Evolutionary conservation across 2,113 vertebrate species (phyloP).

Genomic region (Arenaria interpres): DNA sequence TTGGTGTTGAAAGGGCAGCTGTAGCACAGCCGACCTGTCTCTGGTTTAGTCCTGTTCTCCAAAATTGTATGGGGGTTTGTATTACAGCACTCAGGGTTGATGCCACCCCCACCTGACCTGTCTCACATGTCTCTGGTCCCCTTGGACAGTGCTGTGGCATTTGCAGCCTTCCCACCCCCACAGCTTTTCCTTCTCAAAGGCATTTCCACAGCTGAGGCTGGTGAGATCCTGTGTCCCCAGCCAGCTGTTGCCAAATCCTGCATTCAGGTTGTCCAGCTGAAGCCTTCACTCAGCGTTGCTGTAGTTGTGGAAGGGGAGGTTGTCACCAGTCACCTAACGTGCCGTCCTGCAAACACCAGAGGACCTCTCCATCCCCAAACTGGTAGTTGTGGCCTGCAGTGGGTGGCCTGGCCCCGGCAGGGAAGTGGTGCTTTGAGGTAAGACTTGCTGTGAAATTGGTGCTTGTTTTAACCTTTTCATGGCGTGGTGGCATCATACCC

Average conservation of each 20-base stretch:
- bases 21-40: rapidly evolving
- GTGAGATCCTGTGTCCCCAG: rapidly evolving
- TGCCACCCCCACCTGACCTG: background rate
- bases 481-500: background rate
- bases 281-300: background rate
- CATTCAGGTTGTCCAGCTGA: rapidly evolving
- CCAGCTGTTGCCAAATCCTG: background rate
- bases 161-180: background rate
- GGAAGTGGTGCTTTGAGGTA: background rate
- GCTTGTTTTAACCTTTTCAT: background rate
- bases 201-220: background rate
- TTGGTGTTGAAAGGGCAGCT: too few species aligned
- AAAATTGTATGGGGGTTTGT: background rate
- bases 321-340: rapidly evolving
- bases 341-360: background rate
- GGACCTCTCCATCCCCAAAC: background rate
- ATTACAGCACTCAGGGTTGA: background rate
- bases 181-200: background rate
- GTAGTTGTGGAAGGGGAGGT: background rate
- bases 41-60: background rate
- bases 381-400: background rate
- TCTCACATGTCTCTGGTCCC: background rate
- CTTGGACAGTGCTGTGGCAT: background rate
- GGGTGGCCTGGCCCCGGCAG: rapidly evolving
- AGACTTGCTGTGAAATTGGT: background rate